Evolutionary conservation across 92 coral and sea anemone genomes (phyloP).

Genomic region (Pocillopora grandis): DNA sequence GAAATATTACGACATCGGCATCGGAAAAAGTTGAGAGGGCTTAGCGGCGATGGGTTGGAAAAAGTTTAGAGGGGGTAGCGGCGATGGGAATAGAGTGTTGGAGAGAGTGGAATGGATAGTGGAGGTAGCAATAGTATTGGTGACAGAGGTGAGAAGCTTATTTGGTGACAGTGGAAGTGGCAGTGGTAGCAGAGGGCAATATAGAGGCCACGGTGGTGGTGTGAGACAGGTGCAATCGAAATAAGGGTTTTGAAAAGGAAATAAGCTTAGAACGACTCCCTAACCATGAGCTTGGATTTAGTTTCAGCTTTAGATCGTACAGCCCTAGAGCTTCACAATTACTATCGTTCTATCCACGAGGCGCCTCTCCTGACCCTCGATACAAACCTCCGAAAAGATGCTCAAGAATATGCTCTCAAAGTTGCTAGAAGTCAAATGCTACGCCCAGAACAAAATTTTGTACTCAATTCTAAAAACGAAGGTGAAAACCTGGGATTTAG

Average conservation of each 20-base stretch:
- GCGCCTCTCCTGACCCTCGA: constrained; percentile 64
- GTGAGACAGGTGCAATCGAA: too few relatives aligned
- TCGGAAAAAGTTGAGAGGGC: too few relatives aligned
- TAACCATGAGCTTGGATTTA: not conserved
- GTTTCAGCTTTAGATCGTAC: constrained; percentile 33
- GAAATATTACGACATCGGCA: too few relatives aligned
- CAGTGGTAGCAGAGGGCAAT: too few relatives aligned
- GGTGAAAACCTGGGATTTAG: constrained; percentile 37
- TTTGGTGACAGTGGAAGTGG: too few relatives aligned
- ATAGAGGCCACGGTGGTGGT: too few relatives aligned
- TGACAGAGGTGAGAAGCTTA: too few relatives aligned
- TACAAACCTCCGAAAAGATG: constrained; percentile 51
- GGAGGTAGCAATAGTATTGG: too few relatives aligned
- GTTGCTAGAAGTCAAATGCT: constrained; percentile 19
- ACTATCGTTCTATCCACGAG: constrained; percentile 68
- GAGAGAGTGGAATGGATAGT: too few relatives aligned
- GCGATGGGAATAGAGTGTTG: too few relatives aligned
- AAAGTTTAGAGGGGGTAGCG: too few relatives aligned
- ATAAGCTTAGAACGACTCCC: not conserved
- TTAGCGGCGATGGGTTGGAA: too few relatives aligned
- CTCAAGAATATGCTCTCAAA: constrained; percentile 59
- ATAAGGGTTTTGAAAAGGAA: not conserved
- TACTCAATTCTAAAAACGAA: constrained; percentile 18
- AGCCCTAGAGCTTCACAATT: constrained; percentile 65
- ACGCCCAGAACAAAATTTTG: constrained; percentile 25